These are phyloP conservation scores for Scopus umbretta DNA, from an alignment of 2,113 vertebrate species.

Conservation along the genomic window DNA sequence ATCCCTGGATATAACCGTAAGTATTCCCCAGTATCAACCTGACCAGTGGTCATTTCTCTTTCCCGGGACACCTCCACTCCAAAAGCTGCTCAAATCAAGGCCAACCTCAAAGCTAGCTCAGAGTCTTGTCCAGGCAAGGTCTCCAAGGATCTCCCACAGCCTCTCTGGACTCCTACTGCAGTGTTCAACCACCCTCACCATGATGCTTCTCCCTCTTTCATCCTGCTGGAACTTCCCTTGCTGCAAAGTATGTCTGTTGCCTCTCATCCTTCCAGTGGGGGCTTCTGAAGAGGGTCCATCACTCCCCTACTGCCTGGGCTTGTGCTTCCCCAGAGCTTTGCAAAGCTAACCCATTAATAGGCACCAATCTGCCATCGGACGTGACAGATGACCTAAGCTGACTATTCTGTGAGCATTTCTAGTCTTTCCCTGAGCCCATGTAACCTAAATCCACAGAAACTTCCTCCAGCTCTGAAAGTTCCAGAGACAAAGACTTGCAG, in stretches of 20 bases:
- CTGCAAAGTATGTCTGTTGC: not conserved
- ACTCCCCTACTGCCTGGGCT: not conserved
- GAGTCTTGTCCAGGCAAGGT: not conserved
- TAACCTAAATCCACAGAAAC: not conserved
- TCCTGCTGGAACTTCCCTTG: not conserved
- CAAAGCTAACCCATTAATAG: not conserved
- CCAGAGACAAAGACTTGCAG: not conserved
- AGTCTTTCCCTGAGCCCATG: not conserved
- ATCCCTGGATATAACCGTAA: not conserved
- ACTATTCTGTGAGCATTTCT: not conserved
- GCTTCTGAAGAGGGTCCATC: not conserved
- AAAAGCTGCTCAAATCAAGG: not conserved
- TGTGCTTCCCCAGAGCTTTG: not conserved
- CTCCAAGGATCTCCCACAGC: not conserved
- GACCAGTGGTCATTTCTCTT: not conserved
- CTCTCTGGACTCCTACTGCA: not conserved
- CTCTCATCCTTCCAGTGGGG: not conserved
- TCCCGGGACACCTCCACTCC: not conserved
- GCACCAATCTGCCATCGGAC: not conserved
- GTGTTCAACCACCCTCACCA: not conserved
- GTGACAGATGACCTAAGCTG: not conserved
- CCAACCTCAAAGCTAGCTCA: not conserved
- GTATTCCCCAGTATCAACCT: not conserved
- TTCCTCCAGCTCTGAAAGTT: not conserved
- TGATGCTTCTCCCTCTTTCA: not conserved